Conservation (phyloP, 2,113 vertebrate species). For the Bubo blakistoni region DNA sequence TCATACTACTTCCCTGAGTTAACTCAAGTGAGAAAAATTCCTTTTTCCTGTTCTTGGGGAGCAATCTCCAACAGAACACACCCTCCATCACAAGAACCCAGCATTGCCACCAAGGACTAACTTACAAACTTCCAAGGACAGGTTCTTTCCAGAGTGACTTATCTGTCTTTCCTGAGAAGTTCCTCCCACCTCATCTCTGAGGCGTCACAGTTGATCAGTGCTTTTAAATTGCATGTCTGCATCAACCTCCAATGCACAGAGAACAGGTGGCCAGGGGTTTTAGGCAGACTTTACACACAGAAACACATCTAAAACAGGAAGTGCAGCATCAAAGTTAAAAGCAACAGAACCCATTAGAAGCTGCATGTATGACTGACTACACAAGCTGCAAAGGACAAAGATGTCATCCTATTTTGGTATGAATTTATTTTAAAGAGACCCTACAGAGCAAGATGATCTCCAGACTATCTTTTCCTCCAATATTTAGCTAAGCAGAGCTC, state of each 20-base stretch:
- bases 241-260: background rate
- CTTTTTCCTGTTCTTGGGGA: background rate
- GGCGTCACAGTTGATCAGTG: background rate
- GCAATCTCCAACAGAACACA: background rate
- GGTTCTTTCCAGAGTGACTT: background rate
- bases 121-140: background rate
- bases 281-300: background rate
- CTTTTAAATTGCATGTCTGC: background rate
- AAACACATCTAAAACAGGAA: background rate
- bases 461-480: background rate
- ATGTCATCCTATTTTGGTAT: background rate
- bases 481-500: background rate
- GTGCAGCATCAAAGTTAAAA: background rate
- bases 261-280: background rate
- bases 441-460: background rate
- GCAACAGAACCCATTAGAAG: background rate
- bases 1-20: background rate
- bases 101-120: background rate
- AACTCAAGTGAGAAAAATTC: background rate
- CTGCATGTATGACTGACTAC: background rate
- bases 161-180: background rate
- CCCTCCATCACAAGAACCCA: background rate
- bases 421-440: conserved; percentile 18
- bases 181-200: background rate
- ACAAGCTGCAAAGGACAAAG: background rate